Conservation (phyloP, 2,888 invertebrate species). For the Tetramorium bicarinatum region DNA sequence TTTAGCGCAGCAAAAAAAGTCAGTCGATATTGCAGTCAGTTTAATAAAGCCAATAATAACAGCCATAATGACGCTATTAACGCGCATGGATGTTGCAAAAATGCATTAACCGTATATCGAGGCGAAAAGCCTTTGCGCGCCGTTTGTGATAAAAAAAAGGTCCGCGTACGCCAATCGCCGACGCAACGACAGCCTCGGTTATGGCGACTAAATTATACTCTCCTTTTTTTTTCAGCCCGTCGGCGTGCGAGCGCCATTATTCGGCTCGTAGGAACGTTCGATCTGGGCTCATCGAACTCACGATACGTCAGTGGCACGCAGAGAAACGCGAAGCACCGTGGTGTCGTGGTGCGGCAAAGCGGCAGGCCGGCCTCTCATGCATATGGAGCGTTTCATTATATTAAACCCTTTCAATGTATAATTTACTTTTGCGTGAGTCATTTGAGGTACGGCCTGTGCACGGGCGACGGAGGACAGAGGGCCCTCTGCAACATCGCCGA, state of each 20-base stretch:
- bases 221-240: slow-evolving; percentile 61
- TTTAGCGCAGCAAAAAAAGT: slow-evolving; percentile 52
- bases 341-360: slow-evolving; percentile 76
- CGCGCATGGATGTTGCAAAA: slow-evolving; percentile 58
- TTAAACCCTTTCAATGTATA: slow-evolving; percentile 90
- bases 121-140: slow-evolving; percentile 57
- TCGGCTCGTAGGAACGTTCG: slow-evolving; percentile 74
- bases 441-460: slow-evolving; percentile 86
- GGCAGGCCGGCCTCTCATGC: slow-evolving; percentile 87
- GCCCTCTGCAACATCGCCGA: slow-evolving; percentile 69
- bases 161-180: slow-evolving; percentile 55
- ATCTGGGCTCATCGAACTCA: slow-evolving; percentile 77
- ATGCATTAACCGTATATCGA: slow-evolving; percentile 58
- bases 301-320: slow-evolving; percentile 81
- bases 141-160: slow-evolving; percentile 53
- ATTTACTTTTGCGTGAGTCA: slow-evolving; percentile 90
- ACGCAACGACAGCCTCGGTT: slow-evolving; percentile 68
- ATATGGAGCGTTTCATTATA: slow-evolving; percentile 90
- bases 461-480: slow-evolving; percentile 66
- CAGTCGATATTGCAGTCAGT: slow-evolving; percentile 73
- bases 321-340: slow-evolving; percentile 78
- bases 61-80: slow-evolving; percentile 58
- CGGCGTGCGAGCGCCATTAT: slow-evolving; percentile 74
- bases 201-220: slow-evolving; percentile 74
- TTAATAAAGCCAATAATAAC: slow-evolving; percentile 60